Evolutionary conservation across 2,888 invertebrate species (phyloP), one percentile per base, ranked within the genome.

Genomic region (Hypselothyrea guttata): DNA sequence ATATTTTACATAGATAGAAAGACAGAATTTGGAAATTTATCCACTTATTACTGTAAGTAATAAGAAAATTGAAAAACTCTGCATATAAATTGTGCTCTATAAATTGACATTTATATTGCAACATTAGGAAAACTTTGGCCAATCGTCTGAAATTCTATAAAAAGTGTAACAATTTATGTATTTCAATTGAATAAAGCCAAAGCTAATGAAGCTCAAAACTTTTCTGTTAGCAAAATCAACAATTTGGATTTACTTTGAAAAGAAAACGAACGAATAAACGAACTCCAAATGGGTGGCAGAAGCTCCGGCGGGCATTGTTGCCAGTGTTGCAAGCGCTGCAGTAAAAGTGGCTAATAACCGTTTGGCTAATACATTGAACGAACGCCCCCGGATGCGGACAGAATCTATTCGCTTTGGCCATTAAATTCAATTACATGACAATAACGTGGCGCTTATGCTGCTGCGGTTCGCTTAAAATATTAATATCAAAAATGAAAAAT

Each of bases 351-450:
- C 78, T 62, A 72, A 82, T 84, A 84, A 82, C 75, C 85, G 71
- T 61, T 22, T 28, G 62, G 69, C 83, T 75, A 78, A 78, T 71
- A 78, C 83, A 78, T 75, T 75, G 75, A 65, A 66, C 63, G 76
- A 72, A 60, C 70, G 67, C 63, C 77, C 66, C 63, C 66, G 76
- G 73, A 64, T 76, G 76, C 66, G 66, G 71, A 66, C 3, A 22
- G 5, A 4, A 22, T 77, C 76, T 76, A 73, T 68, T 74, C 55
- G 69, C 54, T 71, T 76, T 69, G 75, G 22, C 77, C 71, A 77
- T 83, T 86, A 84, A 73, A 86, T 83, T 83, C 83, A 86, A 83
- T 83, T 83, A 84, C 82, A 81, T 59, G 71, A 75, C 84, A 84
- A 83, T 86, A 86, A 82, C 78, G 79, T 66, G 70, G 82, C 64